These are phyloP conservation scores for Plusia festucae DNA, from an alignment of 2,888 invertebrate species.

Conservation along the genomic window DNA sequence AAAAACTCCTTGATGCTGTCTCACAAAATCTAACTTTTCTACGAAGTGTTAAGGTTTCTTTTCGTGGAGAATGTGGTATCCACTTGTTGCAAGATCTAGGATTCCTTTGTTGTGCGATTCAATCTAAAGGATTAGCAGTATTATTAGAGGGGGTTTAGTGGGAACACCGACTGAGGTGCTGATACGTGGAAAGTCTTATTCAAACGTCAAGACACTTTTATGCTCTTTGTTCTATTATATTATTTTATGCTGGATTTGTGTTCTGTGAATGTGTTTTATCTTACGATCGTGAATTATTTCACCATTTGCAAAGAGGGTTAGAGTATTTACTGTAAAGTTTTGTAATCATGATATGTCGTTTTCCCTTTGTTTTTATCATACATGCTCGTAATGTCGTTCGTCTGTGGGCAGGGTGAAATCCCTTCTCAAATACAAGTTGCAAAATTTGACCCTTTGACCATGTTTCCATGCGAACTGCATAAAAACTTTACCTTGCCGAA, in stretches of 20 bases:
- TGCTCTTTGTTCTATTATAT: neutral
- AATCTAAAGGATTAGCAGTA: constrained; percentile 64
- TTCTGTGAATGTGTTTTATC: neutral
- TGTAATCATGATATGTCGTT: neutral
- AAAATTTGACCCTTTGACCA: too few species aligned
- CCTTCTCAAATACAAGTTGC: too few species aligned
- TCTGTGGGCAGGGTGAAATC: too few species aligned
- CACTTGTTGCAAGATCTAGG: constrained; percentile 59
- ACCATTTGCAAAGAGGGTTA: neutral
- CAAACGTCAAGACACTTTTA: neutral
- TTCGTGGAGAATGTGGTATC: constrained; percentile 12
- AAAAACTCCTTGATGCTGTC: constrained; percentile 17
- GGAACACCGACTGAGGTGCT: constrained; percentile 27
- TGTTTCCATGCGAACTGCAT: too few species aligned
- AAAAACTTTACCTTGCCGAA: too few species aligned
- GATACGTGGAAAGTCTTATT: constrained; percentile 16
- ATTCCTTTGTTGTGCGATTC: constrained; percentile 60
- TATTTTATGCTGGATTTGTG: neutral
- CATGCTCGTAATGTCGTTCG: too few species aligned
- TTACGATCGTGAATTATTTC: neutral
- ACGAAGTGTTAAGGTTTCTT: constrained; percentile 19
- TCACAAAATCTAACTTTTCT: constrained; percentile 27
- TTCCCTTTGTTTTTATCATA: neutral
- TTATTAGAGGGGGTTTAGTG: constrained; percentile 51
- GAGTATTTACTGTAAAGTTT: neutral